These are phyloP conservation scores for Hylia prasina DNA, from an alignment of 2,113 vertebrate species.

Conservation along the genomic window DNA sequence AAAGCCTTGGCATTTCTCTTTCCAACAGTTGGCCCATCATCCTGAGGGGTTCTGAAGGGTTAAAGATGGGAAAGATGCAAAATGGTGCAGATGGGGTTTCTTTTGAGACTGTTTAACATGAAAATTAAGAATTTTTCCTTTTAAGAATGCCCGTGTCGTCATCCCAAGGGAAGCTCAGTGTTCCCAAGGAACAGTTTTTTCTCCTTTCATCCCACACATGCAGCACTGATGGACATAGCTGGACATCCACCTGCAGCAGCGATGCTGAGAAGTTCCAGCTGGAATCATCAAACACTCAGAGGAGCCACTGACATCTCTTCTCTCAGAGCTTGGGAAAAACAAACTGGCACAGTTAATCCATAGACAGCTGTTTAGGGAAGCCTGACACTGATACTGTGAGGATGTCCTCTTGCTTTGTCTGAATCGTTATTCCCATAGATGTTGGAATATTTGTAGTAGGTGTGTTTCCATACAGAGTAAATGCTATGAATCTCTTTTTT, in stretches of 20 bases:
- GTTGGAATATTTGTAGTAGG: neutral
- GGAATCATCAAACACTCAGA: neutral
- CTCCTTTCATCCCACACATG: neutral
- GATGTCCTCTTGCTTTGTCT: neutral
- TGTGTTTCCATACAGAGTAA: neutral
- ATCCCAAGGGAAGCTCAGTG: neutral
- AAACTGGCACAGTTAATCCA: neutral
- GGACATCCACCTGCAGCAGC: neutral
- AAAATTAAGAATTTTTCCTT: neutral
- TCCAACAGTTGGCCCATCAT: neutral
- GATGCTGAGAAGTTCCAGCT: accelerated
- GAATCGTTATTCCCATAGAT: neutral
- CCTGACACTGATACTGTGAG: neutral
- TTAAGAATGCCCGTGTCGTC: neutral
- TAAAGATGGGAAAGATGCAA: neutral
- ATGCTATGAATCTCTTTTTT: neutral
- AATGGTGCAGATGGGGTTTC: neutral
- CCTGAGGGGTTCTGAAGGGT: neutral
- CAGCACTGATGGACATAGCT: neutral
- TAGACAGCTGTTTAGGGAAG: neutral
- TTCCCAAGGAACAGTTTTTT: neutral
- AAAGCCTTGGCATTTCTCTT: neutral
- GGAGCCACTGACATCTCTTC: neutral
- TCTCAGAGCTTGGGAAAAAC: neutral
- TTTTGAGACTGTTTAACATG: neutral